Evolutionary conservation across 2,888 invertebrate genomes (phyloP).

Genomic region (Lasioglossum malachurum): DNA sequence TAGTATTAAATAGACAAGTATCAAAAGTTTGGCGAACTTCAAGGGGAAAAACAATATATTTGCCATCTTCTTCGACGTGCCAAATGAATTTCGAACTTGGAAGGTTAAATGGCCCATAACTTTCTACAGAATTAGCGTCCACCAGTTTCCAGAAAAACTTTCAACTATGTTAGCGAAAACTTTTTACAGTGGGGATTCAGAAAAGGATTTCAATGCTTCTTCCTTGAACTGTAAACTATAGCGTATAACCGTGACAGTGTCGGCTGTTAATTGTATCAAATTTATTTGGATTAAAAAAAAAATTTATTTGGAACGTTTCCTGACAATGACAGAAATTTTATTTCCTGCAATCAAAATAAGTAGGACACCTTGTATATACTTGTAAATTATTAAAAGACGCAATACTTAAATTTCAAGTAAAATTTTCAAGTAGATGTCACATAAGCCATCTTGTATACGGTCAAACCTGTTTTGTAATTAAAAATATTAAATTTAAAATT

Average conservation of each 20-base stretch:
- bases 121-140: conserved; percentile 42
- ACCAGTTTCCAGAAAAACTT: conserved; percentile 1
- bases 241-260: neutral
- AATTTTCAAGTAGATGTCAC: too few relatives aligned
- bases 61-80: conserved; percentile 42
- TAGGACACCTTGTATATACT: neutral
- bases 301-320: too few relatives aligned
- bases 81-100: conserved; percentile 63
- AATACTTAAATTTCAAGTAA: too few relatives aligned
- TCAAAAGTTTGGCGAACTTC: neutral
- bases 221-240: neutral
- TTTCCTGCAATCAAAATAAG: neutral
- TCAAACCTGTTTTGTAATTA: too few relatives aligned
- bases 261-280: neutral
- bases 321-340: too few relatives aligned
- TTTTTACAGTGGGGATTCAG: neutral
- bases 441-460: too few relatives aligned
- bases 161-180: neutral
- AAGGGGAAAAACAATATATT: conserved; percentile 21
- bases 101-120: conserved; percentile 26
- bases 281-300: neutral
- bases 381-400: too few relatives aligned
- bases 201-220: neutral
- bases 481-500: too few relatives aligned
- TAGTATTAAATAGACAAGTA: neutral